These are phyloP conservation scores for Caenorhabditis doughertyi DNA, from an alignment of 2,888 invertebrate species.

Conservation along the genomic window DNA sequence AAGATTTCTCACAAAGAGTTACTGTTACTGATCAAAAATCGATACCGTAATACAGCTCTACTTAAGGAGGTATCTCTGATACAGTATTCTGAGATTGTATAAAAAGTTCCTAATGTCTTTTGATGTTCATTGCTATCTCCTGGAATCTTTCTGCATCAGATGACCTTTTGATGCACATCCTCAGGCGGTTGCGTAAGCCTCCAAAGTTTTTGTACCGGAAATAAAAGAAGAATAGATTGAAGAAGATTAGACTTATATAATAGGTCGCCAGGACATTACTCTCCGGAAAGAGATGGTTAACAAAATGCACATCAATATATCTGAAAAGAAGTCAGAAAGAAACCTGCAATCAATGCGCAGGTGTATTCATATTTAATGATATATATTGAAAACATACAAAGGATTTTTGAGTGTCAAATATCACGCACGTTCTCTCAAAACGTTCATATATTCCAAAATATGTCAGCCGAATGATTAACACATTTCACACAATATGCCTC, in stretches of 20 bases:
- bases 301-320: too few relatives aligned
- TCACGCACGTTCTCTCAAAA: conserved; percentile 32
- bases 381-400: not conserved
- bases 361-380: too few relatives aligned
- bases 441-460: conserved; percentile 1
- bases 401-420: conserved; percentile 35
- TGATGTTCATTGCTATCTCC: not conserved
- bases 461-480: conserved; percentile 20
- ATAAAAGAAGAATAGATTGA: not conserved
- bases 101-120: too few relatives aligned
- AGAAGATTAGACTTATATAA: too few relatives aligned
- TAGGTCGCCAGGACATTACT: not conserved
- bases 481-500: conserved; percentile 9
- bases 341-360: too few relatives aligned
- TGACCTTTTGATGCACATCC: conserved; percentile 44
- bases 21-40: too few relatives aligned
- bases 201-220: conserved; percentile 42
- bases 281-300: too few relatives aligned
- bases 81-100: too few relatives aligned
- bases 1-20: too few relatives aligned
- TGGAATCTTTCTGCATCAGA: not conserved
- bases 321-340: conserved; percentile 11
- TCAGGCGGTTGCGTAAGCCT: conserved; percentile 35
- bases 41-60: too few relatives aligned
- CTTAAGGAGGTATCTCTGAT: too few relatives aligned